Base-by-base conservation (phyloP, 2,888 invertebrate genomes). In the Autographa pulchrina region DNA sequence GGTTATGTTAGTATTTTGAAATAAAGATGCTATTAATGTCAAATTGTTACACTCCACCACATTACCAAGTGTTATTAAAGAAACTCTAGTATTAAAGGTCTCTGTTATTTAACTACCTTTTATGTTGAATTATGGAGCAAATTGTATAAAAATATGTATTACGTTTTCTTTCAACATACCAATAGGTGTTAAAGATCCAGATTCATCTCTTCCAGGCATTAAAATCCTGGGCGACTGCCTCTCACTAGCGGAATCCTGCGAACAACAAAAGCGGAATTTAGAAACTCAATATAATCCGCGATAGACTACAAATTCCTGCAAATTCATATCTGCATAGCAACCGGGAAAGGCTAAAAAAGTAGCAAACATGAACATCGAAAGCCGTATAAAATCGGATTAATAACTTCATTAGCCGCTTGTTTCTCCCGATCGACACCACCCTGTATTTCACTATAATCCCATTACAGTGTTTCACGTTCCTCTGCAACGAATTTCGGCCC, bases 401-500 rank as follows among this genome's bases (percentile, higher is more conserved):
- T 95, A 96, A 96, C 96, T 96, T 95, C 93, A 96, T 96, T 96
- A 96, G 93, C 92, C 90, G 92, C 94, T 91, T 92, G 93, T 94
- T 94, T 93, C 94, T 94, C 93, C 89, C 95, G 94, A 95, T 94
- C 92, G 94, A 93, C 92, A 92, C 90, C 89, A 88, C 79, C 88
- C 94, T 89, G 92, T 95, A 94, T 95, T 94, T 94, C 92, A 94
- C 93, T 92, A 89, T 95, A 96, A 96, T 96, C 95, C 95, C 91
- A 92, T 95, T 95, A 94, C 84, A 80, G 85, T 85, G 87, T 85
- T 88, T 87, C 88, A 87, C 87, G 89, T 88, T 90, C 82, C 90
- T 88, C 87, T 87, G 89, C 86, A 86, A 82, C 86, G 89, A 91
- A 90, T 90, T 93, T 92, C 87, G 88, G 88, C 77, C 70, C 70